phyloP scores from a whole-genome alignment of 1,140 invertebrate genomes.

The Sitodiplosis mosellana region DNA sequence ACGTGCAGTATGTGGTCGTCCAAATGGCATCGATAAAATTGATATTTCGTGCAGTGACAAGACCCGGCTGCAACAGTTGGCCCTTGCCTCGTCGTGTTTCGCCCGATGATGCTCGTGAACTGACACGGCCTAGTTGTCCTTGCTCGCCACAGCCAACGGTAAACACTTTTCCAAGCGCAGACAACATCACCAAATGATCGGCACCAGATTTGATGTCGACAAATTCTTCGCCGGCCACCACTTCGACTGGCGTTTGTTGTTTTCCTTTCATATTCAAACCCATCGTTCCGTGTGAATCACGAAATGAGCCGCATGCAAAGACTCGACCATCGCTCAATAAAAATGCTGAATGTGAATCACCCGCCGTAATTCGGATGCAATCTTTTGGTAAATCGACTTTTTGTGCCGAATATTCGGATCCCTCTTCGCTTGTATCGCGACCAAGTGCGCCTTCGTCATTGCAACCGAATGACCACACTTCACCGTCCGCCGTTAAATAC shows the following conservation, averaged over 20 bases:
- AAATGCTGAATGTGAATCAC: constrained; percentile 84
- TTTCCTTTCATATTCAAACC: constrained; percentile 54
- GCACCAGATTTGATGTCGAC: constrained; percentile 66
- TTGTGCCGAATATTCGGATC: constrained; percentile 49
- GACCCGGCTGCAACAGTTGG: constrained; percentile 36
- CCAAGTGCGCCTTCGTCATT: constrained; percentile 91
- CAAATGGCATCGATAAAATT: constrained; percentile 57
- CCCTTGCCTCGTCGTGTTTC: constrained; percentile 52
- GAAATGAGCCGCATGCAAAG: constrained; percentile 79
- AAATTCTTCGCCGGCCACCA: constrained; percentile 35
- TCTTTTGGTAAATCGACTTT: constrained; percentile 44
- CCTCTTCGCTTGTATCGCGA: constrained; percentile 53
- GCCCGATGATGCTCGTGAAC: constrained; percentile 41
- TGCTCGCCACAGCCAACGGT: constrained; percentile 85
- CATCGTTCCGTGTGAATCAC: constrained; percentile 60
- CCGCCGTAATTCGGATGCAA: constrained; percentile 64
- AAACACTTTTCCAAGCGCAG: constrained; percentile 52
- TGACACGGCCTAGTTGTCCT: constrained; percentile 62
- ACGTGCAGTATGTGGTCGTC: constrained; percentile 67
- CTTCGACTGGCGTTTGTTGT: constrained; percentile 35
- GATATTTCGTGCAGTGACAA: constrained; percentile 33
- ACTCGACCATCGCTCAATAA: constrained; percentile 68
- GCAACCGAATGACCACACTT: constrained; percentile 38
- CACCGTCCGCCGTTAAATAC: constrained; percentile 58
- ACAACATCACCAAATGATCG: constrained; percentile 73